These are phyloP conservation scores for Molothrus aeneus DNA, from an alignment of 2,797 vertebrate species.

Conservation along the genomic window DNA sequence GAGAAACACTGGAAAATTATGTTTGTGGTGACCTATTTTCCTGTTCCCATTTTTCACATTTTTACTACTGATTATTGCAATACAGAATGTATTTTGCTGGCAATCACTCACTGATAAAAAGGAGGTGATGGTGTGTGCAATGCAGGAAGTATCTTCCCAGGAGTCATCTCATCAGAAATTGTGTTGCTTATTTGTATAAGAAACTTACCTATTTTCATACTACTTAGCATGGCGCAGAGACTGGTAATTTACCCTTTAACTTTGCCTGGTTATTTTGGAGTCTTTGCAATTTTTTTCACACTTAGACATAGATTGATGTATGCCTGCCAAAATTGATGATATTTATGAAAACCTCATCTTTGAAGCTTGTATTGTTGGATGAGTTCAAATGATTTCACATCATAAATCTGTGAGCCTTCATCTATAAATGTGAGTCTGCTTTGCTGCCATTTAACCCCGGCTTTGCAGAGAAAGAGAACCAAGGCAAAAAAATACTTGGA, in stretches of 20 bases:
- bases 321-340: background rate
- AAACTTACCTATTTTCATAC: background rate
- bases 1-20: background rate
- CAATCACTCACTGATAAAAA: constrained; percentile 1
- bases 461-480: background rate
- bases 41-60: background rate
- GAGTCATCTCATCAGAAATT: constrained; percentile 9
- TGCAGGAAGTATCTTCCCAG: background rate
- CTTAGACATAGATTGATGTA: background rate
- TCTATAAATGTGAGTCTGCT: background rate
- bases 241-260: constrained; percentile 9
- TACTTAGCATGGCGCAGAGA: background rate
- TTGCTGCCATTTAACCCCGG: background rate
- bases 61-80: background rate
- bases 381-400: background rate
- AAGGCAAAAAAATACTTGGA: background rate
- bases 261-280: background rate
- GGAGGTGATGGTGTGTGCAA: background rate
- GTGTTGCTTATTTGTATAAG: background rate
- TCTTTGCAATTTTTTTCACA: constrained; percentile 3
- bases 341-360: constrained; percentile 14
- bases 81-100: background rate
- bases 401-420: background rate
- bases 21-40: background rate
- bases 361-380: background rate